Percentiles rank a stretch among this genome's conserved stretches.
phyloP scores from a whole-genome alignment of 2,888 invertebrate species.

The Chalcosyrphus nemorum region DNA sequence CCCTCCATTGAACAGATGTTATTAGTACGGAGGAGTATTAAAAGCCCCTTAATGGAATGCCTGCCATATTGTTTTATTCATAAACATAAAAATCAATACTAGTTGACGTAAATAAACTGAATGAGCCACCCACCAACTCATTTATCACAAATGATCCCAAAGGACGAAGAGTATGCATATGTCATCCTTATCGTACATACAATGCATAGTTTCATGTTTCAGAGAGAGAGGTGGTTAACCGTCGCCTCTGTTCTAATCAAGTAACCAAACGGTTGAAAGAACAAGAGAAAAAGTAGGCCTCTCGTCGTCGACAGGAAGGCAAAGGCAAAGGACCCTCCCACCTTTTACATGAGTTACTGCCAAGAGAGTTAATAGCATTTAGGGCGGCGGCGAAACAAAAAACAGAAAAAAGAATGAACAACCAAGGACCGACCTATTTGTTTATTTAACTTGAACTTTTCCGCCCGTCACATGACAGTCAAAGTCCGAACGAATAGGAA shows the following conservation, averaged over 20 bases:
- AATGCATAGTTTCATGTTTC: background rate
- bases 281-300: background rate
- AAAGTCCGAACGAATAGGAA: slow-evolving; percentile 10
- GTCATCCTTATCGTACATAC: slow-evolving; percentile 4
- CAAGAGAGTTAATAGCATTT: background rate
- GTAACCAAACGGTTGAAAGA: slow-evolving; percentile 4
- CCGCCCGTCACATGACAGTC: slow-evolving; percentile 40
- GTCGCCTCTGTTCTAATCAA: background rate
- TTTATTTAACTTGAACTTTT: slow-evolving; percentile 60
- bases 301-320: background rate
- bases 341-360: background rate
- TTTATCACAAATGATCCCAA: slow-evolving; percentile 29
- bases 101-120: slow-evolving; percentile 49
- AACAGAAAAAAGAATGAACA: background rate
- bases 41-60: background rate
- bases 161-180: slow-evolving; percentile 18
- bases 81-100: slow-evolving; percentile 55
- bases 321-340: background rate
- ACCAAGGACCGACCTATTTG: slow-evolving; percentile 47
- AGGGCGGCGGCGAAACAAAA: background rate
- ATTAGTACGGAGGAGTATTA: background rate
- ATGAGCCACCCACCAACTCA: slow-evolving; percentile 4
- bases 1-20: slow-evolving; percentile 9
- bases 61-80: slow-evolving; percentile 55
- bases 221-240: background rate